Percentiles rank a stretch among this genome's conserved stretches.
Conservation (phyloP, 1,140 invertebrate species). For the Cydia pomonella region DNA sequence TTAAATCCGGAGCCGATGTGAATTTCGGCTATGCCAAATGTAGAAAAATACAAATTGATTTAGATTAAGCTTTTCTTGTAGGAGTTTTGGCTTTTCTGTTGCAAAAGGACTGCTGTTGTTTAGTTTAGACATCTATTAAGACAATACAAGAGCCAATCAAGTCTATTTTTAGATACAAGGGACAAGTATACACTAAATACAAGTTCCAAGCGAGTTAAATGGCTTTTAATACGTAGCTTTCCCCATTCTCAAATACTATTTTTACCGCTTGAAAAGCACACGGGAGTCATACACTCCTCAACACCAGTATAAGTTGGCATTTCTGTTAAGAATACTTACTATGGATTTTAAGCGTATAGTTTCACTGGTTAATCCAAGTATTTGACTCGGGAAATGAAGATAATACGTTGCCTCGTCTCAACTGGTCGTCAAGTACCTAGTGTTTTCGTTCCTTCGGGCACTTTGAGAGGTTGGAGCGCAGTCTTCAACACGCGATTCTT, state of each 20-base stretch:
- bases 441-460: constrained; percentile 43
- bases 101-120: too few species aligned
- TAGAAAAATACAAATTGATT: too few species aligned
- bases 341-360: neutral
- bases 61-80: too few species aligned
- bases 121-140: neutral
- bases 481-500: constrained; percentile 41
- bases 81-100: neutral
- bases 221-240: constrained; percentile 3
- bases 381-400: neutral
- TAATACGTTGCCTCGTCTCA: neutral
- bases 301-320: neutral
- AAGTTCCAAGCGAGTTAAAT: neutral
- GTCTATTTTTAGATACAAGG: neutral
- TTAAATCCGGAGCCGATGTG: neutral
- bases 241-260: neutral
- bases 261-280: neutral
- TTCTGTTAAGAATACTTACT: neutral
- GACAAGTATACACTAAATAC: constrained; percentile 12
- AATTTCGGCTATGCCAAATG: neutral
- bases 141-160: constrained; percentile 17
- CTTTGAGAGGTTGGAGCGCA: constrained; percentile 43
- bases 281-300: neutral
- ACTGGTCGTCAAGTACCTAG: constrained; percentile 41
- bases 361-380: neutral